phyloP scores from a whole-genome alignment of 2,797 vertebrate genomes.

The Hippopotamyrus pictus region DNA sequence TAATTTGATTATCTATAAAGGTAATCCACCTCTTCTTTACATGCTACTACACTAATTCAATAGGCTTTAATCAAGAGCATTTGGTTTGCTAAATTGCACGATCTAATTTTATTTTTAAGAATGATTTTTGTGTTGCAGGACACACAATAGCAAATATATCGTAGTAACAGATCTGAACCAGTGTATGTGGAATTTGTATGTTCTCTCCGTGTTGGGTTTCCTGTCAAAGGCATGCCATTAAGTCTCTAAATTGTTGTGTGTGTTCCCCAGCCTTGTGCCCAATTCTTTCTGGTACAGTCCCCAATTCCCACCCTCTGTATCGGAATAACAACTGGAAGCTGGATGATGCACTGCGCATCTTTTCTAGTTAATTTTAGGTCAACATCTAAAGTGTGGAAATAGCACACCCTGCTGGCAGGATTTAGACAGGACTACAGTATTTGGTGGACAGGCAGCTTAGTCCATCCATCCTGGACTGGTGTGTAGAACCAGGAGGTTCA shows the following conservation, averaged over 20 bases:
- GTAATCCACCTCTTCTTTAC: not conserved
- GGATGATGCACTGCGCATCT: not conserved
- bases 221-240: not conserved
- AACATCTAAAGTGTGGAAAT: not conserved
- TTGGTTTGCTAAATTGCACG: not conserved
- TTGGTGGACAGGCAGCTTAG: not conserved
- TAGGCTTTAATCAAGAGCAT: not conserved
- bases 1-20: not conserved
- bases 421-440: not conserved
- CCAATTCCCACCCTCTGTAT: not conserved
- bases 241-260: not conserved
- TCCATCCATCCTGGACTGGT: not conserved
- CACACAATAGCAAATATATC: not conserved
- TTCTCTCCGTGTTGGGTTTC: not conserved
- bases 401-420: constrained; percentile 6
- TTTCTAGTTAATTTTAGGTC: not conserved
- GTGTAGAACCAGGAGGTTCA: not conserved
- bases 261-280: not conserved
- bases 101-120: not conserved
- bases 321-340: not conserved
- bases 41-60: not conserved
- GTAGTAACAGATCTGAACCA: not conserved
- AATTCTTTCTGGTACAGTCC: not conserved
- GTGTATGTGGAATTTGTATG: not conserved
- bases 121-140: not conserved